Evolutionary conservation across 2,797 vertebrate species (phyloP), one percentile per base, ranked within the genome.

Genomic region (Anabas testudineus): DNA sequence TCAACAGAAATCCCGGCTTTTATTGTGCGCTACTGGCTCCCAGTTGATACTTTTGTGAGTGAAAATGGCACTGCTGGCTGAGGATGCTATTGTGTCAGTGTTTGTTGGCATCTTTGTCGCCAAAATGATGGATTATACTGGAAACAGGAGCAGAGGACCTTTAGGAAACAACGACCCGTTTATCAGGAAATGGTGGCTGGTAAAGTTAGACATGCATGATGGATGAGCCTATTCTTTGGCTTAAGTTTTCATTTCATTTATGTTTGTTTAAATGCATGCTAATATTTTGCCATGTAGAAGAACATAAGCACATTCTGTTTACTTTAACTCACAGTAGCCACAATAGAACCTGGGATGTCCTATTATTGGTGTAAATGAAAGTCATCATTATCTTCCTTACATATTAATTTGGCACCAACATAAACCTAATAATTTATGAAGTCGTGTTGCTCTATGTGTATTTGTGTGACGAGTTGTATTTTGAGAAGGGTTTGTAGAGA

Each of bases 101-200:
- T n/a, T 41, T 18, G 18, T 65, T 47, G 52, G 30, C 10, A 51
- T 77, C 72, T 86, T 79, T 89, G 81, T 85, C 78, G 62, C 70
- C 70, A 78, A 59, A 68, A 77, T 86, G 87, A 90, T 90, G 72
- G 80, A 90, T 88, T 84, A 69, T 68, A n/a, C 58, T 66, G 67
- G 75, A 73, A 84, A 76, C 32, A n/a, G 51, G 34, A 70, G 66
- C 60, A 53, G 57, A 48, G 56, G 62, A 69, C 79, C 74, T 81
- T 79, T 60, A 63, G 73, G 57, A 87, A 85, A 77, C 71, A 78
- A 80, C 22, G 52, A 74, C 26, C 22, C 10, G 70, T 59, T 86
- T 78, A 81, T 88, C 82, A 59, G 74, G 71, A 75, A 80, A 66
- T 36, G 8, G 65, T n/a, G 52, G 57, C 71, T 67, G 68, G 67